These are phyloP conservation scores for Petrocephalus schoutedeni DNA, from an alignment of 2,797 vertebrate genomes.

Conservation along the genomic window DNA sequence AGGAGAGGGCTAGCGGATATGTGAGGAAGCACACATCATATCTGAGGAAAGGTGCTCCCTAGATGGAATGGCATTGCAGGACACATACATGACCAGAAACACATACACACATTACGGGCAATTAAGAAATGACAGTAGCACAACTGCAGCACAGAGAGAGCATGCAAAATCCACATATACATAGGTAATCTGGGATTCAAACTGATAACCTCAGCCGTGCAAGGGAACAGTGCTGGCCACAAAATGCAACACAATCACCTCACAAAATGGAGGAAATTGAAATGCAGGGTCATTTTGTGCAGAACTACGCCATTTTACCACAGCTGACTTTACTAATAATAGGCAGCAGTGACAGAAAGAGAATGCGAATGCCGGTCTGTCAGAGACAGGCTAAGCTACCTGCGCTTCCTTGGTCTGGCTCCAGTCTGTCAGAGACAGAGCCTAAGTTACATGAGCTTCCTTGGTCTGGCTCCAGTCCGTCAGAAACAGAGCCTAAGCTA, in stretches of 20 bases:
- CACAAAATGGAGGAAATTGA: not conserved
- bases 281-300: not conserved
- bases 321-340: not conserved
- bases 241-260: not conserved
- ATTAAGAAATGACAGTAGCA: not conserved
- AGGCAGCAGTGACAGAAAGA: not conserved
- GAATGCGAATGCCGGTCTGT: not conserved
- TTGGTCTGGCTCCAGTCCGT: slow-evolving; percentile 47
- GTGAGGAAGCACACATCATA: not conserved
- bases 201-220: not conserved
- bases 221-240: not conserved
- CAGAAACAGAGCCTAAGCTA: too few species aligned
- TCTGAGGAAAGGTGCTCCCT: not conserved
- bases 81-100: not conserved
- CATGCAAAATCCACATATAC: not conserved
- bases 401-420: slow-evolving; percentile 79
- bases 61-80: not conserved
- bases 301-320: not conserved
- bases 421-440: not conserved
- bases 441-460: slow-evolving; percentile 80
- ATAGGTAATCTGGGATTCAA: not conserved
- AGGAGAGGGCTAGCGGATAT: not conserved
- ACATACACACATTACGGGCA: not conserved
- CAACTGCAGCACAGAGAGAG: not conserved
- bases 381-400: slow-evolving; percentile 50